Evolutionary conservation across 2,888 invertebrate species (phyloP), one percentile per base, ranked within the genome.

Genomic region (Odontomyia ornata): DNA sequence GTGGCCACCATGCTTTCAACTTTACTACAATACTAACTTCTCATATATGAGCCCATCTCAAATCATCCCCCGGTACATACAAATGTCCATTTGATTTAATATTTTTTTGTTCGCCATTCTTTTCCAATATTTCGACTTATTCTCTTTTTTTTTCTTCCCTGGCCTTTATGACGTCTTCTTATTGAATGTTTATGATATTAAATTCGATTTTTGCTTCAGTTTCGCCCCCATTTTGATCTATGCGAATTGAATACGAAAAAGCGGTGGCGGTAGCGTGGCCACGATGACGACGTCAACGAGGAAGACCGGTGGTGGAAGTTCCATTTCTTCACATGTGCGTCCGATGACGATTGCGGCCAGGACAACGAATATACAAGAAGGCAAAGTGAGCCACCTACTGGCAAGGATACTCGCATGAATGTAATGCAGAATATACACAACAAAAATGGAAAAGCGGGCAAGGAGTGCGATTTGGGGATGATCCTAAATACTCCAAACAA

Each of bases 121-220:
- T 75, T 77, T 78, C 75, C 77, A 77, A 77, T 79, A 79, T 79
- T 77, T 76, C 76, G 73, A 73, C 73, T 57, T 72, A 7, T 62
- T 62, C 62, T 62, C 76, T 67, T 57, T 76, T 57, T 76, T 72
- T 76, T 76, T 73, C 46, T 46, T 78, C 62, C 73, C 67, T 77
- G 76, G 76, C 79, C 79, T 79, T 79, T 79, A 79, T 79, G 80
- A 80, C 81, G 81, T 78, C 76, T 82, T 83, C 85, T 84, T 85
- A 86, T 86, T 86, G 85, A 86, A 86, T 86, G 85, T 85, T 86
- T 86, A 86, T 86, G 84, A 84, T 85, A 85, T 86, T 84, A 85
- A 84, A 85, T 85, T 85, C 84, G 84, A 84, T 84, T 85, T 76
- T 85, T 80, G 78, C 76, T 36, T 80, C 78, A 78, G 82, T 81